Percentiles rank a stretch among this genome's conserved stretches.
These are phyloP conservation scores for Spermophilus dauricus DNA, from an alignment of 2,113 vertebrate species.

Conservation along the genomic window DNA sequence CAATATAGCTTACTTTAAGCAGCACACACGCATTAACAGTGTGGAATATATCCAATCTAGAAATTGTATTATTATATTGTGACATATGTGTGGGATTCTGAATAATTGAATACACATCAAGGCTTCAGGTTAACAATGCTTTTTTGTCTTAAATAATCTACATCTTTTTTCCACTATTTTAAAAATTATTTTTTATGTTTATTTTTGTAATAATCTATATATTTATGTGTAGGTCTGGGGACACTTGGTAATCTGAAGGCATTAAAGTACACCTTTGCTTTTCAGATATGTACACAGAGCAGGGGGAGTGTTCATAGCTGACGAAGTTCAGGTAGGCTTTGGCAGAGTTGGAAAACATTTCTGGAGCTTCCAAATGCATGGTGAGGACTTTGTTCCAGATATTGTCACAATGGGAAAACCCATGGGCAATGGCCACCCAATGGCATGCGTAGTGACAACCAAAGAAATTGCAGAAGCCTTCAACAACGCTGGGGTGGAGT, in stretches of 20 bases:
- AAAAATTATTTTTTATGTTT: too few species aligned
- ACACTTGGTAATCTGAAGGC: not conserved
- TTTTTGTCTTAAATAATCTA: not conserved
- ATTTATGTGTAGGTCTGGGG: slow-evolving; percentile 3
- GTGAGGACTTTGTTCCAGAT: slow-evolving; percentile 95
- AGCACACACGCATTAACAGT: not conserved
- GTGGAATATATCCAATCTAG: not conserved
- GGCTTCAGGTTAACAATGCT: not conserved
- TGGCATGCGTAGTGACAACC: slow-evolving; percentile 98
- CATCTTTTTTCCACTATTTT: not conserved
- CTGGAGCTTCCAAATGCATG: slow-evolving; percentile 97
- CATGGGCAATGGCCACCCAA: slow-evolving; percentile 97
- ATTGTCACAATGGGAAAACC: slow-evolving; percentile 99
- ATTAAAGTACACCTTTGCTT: slow-evolving; percentile 59
- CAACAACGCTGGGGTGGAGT: slow-evolving; percentile 94
- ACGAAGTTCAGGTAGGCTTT: slow-evolving; percentile 99
- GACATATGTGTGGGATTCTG: not conserved
- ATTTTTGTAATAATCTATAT: not conserved
- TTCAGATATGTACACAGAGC: slow-evolving; percentile 91
- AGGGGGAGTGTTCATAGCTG: slow-evolving; percentile 95
- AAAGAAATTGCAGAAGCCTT: slow-evolving; percentile 95
- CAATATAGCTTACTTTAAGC: not conserved
- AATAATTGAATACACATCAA: not conserved
- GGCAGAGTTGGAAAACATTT: slow-evolving; percentile 95
- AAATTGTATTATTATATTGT: not conserved